Base-by-base conservation (phyloP, 2,797 vertebrate species). In the Molossus alvarezi region DNA sequence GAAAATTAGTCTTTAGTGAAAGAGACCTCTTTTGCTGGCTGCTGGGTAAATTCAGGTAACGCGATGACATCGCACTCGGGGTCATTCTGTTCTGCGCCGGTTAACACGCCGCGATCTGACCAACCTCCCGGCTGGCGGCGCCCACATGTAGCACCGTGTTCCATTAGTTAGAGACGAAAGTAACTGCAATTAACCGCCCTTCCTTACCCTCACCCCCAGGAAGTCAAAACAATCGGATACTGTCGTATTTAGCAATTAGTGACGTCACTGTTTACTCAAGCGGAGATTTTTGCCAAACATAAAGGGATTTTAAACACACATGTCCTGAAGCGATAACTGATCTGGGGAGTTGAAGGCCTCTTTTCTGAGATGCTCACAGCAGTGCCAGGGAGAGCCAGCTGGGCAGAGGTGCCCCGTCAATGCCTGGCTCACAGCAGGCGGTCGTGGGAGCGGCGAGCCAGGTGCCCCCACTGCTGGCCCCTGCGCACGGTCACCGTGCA, bases 1-100 rank as follows among this genome's bases (percentile, higher is more conserved):
- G 94, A 98, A 98, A 98, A 98, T 96, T 84, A 97, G 41, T 96
- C 95, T 98, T 98, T 96, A 96, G 71, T 75, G 95, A 98, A 97
- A 64, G 95, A 97, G 57, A 96, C 97, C 93, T 89, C 90, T 87
- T 97, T 97, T 96, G 64, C 64, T 96, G 95, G 97, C 93, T 97
- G 97, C 97, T 97, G 97, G 91, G 97, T 96, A 96, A 75, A 92
- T 91, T 96, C 88, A 80, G 94, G 93, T 96, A 97, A 97, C 89
- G 37, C 25, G 93, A 41, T 77, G 82, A 60, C 64, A 95, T 82
- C 65, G 91, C 64, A 7, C 6, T 76, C 33, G 27, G 27, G 94
- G 90, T 97, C 88, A 97, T 57, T 45, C 85, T 82, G 6, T 88
- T 96, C 73, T 55, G 10, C 87, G 91, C 86, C 21, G 76, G 71